Evolutionary conservation across 2,113 vertebrate species (phyloP), one percentile per base, ranked within the genome.

Genomic region (Neolamprologus devosi): DNA sequence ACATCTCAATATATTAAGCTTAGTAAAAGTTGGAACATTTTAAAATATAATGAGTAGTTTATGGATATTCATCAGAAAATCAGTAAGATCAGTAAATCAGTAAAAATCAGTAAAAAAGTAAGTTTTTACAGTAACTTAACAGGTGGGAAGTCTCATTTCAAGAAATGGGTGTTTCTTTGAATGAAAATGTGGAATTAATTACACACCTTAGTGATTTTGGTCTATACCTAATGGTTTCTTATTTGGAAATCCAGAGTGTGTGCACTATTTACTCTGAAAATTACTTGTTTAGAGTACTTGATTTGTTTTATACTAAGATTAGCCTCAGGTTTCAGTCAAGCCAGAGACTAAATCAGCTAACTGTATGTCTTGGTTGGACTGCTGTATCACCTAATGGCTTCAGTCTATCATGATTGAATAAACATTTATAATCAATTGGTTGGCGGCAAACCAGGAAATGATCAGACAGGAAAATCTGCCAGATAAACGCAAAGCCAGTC

Each of bases 121-220:
- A 1, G 5, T 28, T 28, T 26, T 47, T 28, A 26, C 3, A 40
- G 6, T 78, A 23, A 30, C 23, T 9, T 65, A 21, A 21, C 2
- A 8, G 1, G 45, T 30, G 3, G 2, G 26, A 82, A 63, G 17
- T 63, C 9, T 68, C 4, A 6, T 54, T 55, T 51, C 95, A 68
- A 51, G 28, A 68, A 68, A 53, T 83, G 11, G 58, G 9, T 19
- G 3, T 28, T 94, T 93, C 95, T 96, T 96, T 93, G 93, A 95
- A 96, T 95, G 89, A 92, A 94, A 95, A 91, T 93, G 88, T 93
- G 83, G 60, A 95, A 95, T 96, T 97, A 96, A 97, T 97, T 97
- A 96, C 92, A 92, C 90, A 91, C 96, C 85, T 88, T 93, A 92
- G 83, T 87, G 92, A 87, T 91, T 96, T 88, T 87, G 84, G 90